These are phyloP conservation scores for Gymnogyps californianus DNA, from an alignment of 2,113 vertebrate species.

Conservation along the genomic window DNA sequence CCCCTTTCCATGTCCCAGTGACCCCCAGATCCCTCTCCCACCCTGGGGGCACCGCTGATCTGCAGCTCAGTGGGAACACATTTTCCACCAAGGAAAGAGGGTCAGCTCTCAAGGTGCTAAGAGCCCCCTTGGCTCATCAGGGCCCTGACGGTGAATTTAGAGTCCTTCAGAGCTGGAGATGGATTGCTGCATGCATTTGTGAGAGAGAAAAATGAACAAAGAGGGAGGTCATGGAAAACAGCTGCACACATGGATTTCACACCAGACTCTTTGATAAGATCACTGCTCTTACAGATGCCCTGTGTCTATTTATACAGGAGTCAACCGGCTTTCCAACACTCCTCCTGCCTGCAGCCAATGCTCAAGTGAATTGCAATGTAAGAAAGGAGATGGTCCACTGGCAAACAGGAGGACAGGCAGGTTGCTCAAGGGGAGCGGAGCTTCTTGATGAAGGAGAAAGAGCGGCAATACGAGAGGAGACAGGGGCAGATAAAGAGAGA, in stretches of 20 bases:
- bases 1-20: background rate
- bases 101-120: background rate
- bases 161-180: background rate
- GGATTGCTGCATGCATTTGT: background rate
- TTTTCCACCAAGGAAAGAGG: background rate
- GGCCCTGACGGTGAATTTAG: background rate
- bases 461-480: background rate
- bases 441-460: background rate
- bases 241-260: background rate
- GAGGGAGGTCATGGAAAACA: background rate
- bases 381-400: background rate
- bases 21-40: background rate
- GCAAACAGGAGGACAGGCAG: background rate
- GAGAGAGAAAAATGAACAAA: background rate
- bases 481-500: background rate
- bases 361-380: background rate
- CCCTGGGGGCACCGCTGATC: background rate
- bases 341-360: background rate
- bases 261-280: background rate
- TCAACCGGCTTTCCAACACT: background rate
- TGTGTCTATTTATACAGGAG: background rate
- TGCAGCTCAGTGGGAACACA: background rate
- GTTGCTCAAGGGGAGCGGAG: background rate
- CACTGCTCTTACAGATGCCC: background rate
- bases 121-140: background rate